A percentile compares a stretch with the other conserved stretches of the same genome.
phyloP scores from a whole-genome alignment of 2,888 invertebrate species.

The Pristionchus entomophagus region DNA sequence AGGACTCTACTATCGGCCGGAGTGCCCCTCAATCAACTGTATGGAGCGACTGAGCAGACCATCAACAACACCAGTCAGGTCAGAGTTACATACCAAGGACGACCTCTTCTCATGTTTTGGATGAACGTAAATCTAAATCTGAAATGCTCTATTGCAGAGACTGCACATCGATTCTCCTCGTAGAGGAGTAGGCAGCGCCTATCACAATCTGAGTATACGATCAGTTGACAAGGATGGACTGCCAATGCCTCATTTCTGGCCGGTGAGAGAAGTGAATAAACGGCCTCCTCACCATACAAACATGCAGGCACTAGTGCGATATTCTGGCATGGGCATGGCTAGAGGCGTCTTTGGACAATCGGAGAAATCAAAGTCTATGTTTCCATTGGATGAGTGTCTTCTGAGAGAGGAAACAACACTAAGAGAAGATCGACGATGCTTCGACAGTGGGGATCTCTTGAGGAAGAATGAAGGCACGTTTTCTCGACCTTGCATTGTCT shows the following conservation, averaged over 20 bases:
- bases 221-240: not conserved
- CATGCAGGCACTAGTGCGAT: not conserved
- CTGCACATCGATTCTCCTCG: not conserved
- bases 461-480: not conserved
- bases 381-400: not conserved
- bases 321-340: not conserved
- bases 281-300: no score
- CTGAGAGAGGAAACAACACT: not conserved
- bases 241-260: conserved; percentile 18
- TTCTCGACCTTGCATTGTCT: not conserved
- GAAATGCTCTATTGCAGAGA: not conserved
- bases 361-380: not conserved
- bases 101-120: not conserved
- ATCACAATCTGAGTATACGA: not conserved
- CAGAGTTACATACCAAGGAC: no score
- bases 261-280: not conserved
- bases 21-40: conserved; percentile 31
- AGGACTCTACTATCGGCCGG: not conserved
- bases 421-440: not conserved
- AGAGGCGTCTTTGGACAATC: not conserved
- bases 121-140: not conserved
- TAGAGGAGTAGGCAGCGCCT: not conserved
- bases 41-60: conserved; percentile 43
- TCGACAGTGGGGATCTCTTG: conserved; percentile 9
- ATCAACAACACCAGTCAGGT: conserved; percentile 28